Evolutionary conservation across 2,888 invertebrate species (phyloP).

Genomic region (Quadroppia sp.): DNA sequence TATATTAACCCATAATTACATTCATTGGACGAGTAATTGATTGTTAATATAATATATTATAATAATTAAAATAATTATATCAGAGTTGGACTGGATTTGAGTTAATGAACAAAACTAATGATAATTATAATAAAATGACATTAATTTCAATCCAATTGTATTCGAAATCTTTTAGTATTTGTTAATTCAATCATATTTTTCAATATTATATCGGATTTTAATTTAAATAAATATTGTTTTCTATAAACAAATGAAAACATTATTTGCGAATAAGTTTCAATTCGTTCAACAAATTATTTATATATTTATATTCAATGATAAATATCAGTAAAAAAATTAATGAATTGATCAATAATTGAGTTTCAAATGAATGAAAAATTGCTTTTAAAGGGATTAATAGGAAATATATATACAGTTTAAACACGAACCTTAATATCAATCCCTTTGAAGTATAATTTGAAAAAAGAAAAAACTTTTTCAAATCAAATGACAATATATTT

Average conservation of each 20-base stretch:
- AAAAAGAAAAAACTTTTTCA: not conserved
- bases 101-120: not conserved
- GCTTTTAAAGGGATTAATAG: slow-evolving; percentile 18
- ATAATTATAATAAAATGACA: not conserved
- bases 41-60: not conserved
- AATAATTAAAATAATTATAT: not conserved
- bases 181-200: no score
- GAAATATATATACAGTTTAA: slow-evolving; percentile 9
- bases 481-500: not conserved
- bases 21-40: not conserved
- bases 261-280: no score
- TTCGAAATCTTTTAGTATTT: no score
- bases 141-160: not conserved
- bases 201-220: no score
- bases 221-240: no score
- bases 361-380: not conserved
- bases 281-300: no score
- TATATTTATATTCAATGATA: not conserved
- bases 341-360: slow-evolving; percentile 5
- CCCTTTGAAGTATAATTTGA: slow-evolving; percentile 15
- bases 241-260: no score
- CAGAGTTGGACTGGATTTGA: not conserved
- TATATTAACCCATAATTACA: not conserved
- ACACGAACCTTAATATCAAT: slow-evolving; percentile 30
- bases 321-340: slow-evolving; percentile 30